Conservation (phyloP, 1,140 invertebrate genomes). For the Cotesia glomerata region DNA sequence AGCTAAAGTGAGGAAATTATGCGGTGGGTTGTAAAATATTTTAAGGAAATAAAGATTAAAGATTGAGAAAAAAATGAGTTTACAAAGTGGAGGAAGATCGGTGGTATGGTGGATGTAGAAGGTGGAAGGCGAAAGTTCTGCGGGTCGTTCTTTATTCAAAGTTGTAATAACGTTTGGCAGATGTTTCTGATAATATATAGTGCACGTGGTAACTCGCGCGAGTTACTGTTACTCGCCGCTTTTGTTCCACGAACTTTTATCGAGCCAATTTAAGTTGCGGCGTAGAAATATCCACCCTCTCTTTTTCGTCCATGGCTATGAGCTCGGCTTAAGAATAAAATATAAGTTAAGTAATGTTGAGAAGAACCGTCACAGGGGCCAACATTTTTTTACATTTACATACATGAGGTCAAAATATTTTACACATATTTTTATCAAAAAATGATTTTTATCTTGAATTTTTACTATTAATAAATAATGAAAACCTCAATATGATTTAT, state of each 20-base stretch:
- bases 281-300: constrained; percentile 31
- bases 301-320: background rate
- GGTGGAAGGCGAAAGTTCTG: constrained; percentile 2
- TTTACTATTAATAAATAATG: too few relatives aligned
- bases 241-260: constrained; percentile 62
- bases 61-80: background rate
- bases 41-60: too few relatives aligned
- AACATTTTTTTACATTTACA: too few relatives aligned
- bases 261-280: constrained; percentile 64
- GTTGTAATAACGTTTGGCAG: constrained; percentile 65
- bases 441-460: too few relatives aligned
- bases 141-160: constrained; percentile 60
- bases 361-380: too few relatives aligned
- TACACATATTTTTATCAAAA: too few relatives aligned
- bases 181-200: constrained; percentile 61
- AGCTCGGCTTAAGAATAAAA: background rate
- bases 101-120: background rate
- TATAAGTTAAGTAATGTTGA: background rate
- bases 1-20: too few relatives aligned
- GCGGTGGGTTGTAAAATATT: too few relatives aligned
- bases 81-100: background rate
- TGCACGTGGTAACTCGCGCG: constrained; percentile 36
- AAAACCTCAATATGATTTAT: too few relatives aligned
- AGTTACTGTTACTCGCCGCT: constrained; percentile 40
- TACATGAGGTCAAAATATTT: too few relatives aligned